These are phyloP conservation scores for Pheosia tremula DNA, from an alignment of 2,888 invertebrate genomes.

Conservation along the genomic window DNA sequence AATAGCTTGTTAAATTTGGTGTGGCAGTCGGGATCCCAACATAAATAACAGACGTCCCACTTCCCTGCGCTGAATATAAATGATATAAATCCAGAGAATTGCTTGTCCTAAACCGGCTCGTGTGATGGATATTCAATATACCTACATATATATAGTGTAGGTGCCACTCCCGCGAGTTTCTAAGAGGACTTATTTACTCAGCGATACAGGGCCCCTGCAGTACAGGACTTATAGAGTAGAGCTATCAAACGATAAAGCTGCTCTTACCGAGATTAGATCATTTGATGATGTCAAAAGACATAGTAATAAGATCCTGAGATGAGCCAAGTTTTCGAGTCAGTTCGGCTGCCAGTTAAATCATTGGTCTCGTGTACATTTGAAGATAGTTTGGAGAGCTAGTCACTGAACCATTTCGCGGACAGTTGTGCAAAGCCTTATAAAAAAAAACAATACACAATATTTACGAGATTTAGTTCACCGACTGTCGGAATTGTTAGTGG, in stretches of 20 bases:
- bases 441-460: not conserved
- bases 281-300: too few relatives aligned
- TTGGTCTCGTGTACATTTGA: too few relatives aligned
- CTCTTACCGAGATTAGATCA: too few relatives aligned
- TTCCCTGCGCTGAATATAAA: constrained; percentile 59
- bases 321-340: too few relatives aligned
- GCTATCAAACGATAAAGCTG: too few relatives aligned
- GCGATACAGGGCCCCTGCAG: not conserved
- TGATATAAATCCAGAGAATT: constrained; percentile 58
- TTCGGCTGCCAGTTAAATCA: too few relatives aligned
- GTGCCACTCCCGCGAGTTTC: not conserved
- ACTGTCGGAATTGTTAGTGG: constrained; percentile 12
- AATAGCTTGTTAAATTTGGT: constrained; percentile 46
- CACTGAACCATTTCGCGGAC: too few relatives aligned
- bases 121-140: constrained; percentile 44
- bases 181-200: not conserved
- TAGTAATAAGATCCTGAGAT: too few relatives aligned
- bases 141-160: constrained; percentile 9
- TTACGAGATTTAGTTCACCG: not conserved
- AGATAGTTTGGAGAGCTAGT: too few relatives aligned
- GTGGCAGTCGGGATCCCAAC: constrained; percentile 39
- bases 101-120: constrained; percentile 39
- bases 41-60: constrained; percentile 56
- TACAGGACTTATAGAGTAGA: constrained; percentile 1
- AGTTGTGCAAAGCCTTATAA: too few relatives aligned